Percentiles rank a stretch among this genome's conserved stretches.
Conservation (phyloP, 2,797 vertebrate species). For the Darevskia mixta region DNA sequence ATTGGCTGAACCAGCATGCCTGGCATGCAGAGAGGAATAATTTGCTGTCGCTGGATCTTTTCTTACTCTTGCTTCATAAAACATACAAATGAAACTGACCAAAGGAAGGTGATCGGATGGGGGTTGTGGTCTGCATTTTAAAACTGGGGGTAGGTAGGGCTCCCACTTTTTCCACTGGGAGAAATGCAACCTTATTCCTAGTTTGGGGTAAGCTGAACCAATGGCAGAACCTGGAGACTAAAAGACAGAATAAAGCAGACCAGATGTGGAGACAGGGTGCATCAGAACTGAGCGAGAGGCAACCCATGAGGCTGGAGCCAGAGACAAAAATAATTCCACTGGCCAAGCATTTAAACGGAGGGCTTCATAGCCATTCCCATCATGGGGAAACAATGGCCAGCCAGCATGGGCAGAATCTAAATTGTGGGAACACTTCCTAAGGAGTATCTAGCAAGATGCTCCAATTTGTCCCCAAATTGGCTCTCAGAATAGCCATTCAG, state of each 20-base stretch:
- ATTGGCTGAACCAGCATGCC: constrained; percentile 11
- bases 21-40: not conserved
- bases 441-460: too few relatives aligned
- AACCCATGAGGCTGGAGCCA: not conserved
- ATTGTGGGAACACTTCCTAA: not conserved
- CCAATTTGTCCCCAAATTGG: too few relatives aligned
- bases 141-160: not conserved
- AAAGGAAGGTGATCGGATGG: not conserved
- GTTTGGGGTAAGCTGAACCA: too few relatives aligned
- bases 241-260: not conserved
- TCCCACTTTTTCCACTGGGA: not conserved
- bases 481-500: too few relatives aligned
- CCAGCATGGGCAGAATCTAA: too few relatives aligned
- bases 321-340: not conserved
- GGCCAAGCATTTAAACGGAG: not conserved
- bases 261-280: not conserved
- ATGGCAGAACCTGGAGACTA: not conserved
- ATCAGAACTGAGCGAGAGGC: not conserved
- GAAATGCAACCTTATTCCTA: not conserved
- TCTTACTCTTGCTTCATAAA: not conserved
- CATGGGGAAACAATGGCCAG: not conserved
- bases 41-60: constrained; percentile 24
- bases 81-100: not conserved
- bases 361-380: not conserved
- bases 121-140: not conserved